A percentile compares a stretch with the other conserved stretches of the same genome.
These are phyloP conservation scores for Phylloscopus trochiloides DNA, from an alignment of 2,113 vertebrate species.

Conservation along the genomic window DNA sequence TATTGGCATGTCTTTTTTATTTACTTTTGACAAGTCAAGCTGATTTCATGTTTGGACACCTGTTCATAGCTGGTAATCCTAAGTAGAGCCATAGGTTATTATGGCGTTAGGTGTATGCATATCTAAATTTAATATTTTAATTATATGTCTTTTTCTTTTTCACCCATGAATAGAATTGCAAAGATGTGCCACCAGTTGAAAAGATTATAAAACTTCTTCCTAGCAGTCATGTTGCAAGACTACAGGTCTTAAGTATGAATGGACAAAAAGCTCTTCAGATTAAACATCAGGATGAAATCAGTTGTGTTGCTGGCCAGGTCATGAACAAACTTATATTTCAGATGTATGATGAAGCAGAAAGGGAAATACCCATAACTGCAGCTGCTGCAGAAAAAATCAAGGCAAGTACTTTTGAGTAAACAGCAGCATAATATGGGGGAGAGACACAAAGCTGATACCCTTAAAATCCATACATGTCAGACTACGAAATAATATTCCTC, in stretches of 20 bases:
- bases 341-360: slow-evolving; percentile 88
- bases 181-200: slow-evolving; percentile 72
- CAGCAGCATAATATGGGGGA: background rate
- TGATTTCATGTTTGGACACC: background rate
- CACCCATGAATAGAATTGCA: slow-evolving; percentile 70
- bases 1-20: background rate
- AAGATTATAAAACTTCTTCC: slow-evolving; percentile 83
- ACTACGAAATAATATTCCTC: background rate
- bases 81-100: background rate
- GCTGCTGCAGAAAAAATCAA: slow-evolving; percentile 82
- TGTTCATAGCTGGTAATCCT: background rate
- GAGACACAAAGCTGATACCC: background rate
- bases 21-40: background rate
- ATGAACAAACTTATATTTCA: slow-evolving; percentile 84
- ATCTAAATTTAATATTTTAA: background rate
- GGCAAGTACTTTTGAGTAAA: slow-evolving; percentile 65
- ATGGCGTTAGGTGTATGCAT: background rate
- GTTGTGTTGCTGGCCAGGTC: slow-evolving; percentile 82
- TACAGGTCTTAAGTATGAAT: slow-evolving; percentile 79
- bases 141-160: background rate
- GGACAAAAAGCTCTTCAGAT: slow-evolving; percentile 80
- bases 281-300: slow-evolving; percentile 83
- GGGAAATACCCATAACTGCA: slow-evolving; percentile 76
- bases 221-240: slow-evolving; percentile 77
- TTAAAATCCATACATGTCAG: background rate